Conservation (phyloP, 2,888 invertebrate species). For the Agrochola macilenta region DNA sequence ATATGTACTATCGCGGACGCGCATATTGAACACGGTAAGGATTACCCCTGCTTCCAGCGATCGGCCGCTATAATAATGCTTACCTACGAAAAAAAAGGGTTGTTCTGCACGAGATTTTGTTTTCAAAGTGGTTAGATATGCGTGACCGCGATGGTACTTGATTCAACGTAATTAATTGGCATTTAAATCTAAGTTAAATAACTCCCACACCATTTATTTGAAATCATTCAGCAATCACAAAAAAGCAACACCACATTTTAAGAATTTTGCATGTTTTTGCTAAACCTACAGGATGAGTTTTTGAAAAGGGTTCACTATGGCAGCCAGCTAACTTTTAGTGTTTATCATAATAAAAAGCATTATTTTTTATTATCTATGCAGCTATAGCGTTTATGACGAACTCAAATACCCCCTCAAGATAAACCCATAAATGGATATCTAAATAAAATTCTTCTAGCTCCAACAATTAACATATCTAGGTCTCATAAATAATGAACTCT, state of each 20-base stretch:
- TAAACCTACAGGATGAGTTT: not conserved
- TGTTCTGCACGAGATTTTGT: no score
- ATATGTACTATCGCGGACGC: no score
- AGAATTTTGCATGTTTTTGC: not conserved
- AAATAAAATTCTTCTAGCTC: not conserved
- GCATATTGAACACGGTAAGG: no score
- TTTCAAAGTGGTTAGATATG: no score
- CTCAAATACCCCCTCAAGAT: not conserved
- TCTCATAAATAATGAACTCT: not conserved
- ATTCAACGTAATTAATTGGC: not conserved
- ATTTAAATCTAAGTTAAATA: not conserved
- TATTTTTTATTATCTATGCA: not conserved
- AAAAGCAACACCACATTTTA: not conserved
- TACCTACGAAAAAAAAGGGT: no score
- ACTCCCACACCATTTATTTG: not conserved
- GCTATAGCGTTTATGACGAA: not conserved
- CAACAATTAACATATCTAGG: not conserved
- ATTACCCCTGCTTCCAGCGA: no score
- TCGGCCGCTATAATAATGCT: no score
- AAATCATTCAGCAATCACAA: slow-evolving; percentile 1
- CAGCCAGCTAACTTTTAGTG: not conserved
- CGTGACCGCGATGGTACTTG: not conserved
- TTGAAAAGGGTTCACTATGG: not conserved
- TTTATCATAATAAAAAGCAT: not conserved
- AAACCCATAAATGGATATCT: not conserved